phyloP scores from a whole-genome alignment of 2,797 vertebrate species.

The Tarsius wallacei region DNA sequence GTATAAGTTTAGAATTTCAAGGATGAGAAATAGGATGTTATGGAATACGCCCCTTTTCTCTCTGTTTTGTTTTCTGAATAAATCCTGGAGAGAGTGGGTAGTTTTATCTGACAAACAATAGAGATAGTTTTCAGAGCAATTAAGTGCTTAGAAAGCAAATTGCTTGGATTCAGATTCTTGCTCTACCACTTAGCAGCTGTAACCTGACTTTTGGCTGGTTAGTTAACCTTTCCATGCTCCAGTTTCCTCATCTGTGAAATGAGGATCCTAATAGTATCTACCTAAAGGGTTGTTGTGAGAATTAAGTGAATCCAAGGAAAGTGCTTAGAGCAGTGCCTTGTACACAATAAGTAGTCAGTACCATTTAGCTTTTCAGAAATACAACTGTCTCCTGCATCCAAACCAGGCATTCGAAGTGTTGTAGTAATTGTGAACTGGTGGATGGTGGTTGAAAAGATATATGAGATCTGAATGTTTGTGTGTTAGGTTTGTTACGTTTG shows the following conservation, averaged over 20 bases:
- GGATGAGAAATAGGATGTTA: neutral
- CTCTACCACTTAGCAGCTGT: neutral
- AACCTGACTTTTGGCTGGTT: neutral
- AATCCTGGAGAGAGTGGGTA: neutral
- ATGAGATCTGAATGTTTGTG: constrained; percentile 4
- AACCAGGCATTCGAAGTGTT: neutral
- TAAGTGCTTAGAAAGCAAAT: neutral
- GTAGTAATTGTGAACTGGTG: neutral
- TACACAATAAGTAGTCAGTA: neutral
- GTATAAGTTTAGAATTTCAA: neutral
- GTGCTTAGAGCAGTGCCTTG: constrained; percentile 21
- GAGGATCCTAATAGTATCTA: neutral
- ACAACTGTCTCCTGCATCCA: neutral
- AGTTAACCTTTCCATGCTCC: neutral
- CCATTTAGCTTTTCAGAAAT: constrained; percentile 38
- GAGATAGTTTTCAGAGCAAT: neutral
- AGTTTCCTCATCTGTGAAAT: neutral
- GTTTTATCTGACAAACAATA: constrained; percentile 36
- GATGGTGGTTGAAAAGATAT: constrained; percentile 28
- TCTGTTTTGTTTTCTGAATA: neutral
- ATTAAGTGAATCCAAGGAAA: constrained; percentile 24
- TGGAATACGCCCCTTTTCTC: neutral
- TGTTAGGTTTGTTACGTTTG: constrained; percentile 45
- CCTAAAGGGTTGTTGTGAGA: neutral
- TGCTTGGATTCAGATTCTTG: neutral